Base-by-base conservation (phyloP, 2,113 vertebrate genomes). In the Spea multiplicata region DNA sequence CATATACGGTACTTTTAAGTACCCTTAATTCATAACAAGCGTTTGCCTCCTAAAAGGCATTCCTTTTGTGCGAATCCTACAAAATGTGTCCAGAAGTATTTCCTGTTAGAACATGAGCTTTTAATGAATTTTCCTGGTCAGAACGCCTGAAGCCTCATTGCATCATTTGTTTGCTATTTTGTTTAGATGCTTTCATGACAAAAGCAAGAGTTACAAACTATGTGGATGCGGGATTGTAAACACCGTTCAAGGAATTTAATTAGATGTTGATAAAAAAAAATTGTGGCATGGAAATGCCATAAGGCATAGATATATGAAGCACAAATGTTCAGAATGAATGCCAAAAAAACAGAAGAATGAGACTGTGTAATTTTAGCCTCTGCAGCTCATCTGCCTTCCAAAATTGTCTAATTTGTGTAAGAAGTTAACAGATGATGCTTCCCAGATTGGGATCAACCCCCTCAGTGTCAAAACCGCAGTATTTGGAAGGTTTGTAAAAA, bases 191-290 rank as follows among this genome's bases (percentile, higher is more conserved):
- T 53, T 8, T 75, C n/a, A 5, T 66, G 44, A 52, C 10, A 52
- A 14, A 9, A 49, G 17, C 17, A 55, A 45, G 46, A 44, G 48
- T 53, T 7, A 57, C n/a, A 76, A 55, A 57, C 4, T 55, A 13
- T 14, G 6, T 10, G 57, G 8, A 12, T n/a, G 4, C 14, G 14
- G 4, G 57, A 5, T 13, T 61, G 57, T 9, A 61, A 52, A 30
- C 30, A 30, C 30, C 30, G 62, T 44, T 66, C 73, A 48, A 53
- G 73, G 71, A 66, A 75, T 52, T 75, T 75, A 75, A 76, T 76
- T 68, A 67, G 44, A 49, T 30, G 64, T 30, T 48, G 46, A n/a
- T 75, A 75, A 75, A 66, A 75, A 44, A 30, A 30, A 30, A 10
- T 5, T 12, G 64, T 76, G 57, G 57, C 2, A 47, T n/a, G 47